phyloP scores from a whole-genome alignment of 2,113 vertebrate species.

The Edolisoma coerulescens region DNA sequence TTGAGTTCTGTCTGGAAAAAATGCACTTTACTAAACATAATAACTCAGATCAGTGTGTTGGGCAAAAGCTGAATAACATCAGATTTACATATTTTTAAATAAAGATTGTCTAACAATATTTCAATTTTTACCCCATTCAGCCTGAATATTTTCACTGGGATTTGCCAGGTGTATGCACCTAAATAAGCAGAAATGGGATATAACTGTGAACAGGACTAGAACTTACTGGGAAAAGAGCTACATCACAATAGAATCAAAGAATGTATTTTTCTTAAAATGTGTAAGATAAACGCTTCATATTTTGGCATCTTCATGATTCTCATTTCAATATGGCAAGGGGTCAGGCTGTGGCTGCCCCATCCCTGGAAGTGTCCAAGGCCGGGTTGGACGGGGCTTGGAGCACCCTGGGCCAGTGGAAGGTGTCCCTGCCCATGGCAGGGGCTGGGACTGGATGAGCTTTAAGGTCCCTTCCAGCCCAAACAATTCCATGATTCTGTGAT shows the following conservation, averaged over 20 bases:
- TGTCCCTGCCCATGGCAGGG: neutral
- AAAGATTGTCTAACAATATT: constrained; percentile 17
- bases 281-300: constrained; percentile 41
- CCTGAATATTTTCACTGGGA: constrained; percentile 30
- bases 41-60: neutral
- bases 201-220: constrained; percentile 16
- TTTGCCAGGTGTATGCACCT: constrained; percentile 25
- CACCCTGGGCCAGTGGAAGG: rapidly evolving
- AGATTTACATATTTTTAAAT: constrained; percentile 51
- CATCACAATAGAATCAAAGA: constrained; percentile 23
- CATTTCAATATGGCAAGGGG: neutral
- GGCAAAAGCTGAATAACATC: constrained; percentile 5
- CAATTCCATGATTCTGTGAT: neutral
- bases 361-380: neutral
- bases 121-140: constrained; percentile 43
- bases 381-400: neutral
- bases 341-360: neutral
- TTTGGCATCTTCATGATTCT: constrained; percentile 40
- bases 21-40: constrained; percentile 66
- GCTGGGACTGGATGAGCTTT: neutral
- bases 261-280: constrained; percentile 52
- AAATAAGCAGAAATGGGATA: neutral
- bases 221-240: constrained; percentile 33
- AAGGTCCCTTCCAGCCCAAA: neutral
- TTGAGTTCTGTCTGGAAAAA: constrained; percentile 47